Evolutionary conservation across 2,113 vertebrate species (phyloP).

Genomic region (Catharus minimus): DNA sequence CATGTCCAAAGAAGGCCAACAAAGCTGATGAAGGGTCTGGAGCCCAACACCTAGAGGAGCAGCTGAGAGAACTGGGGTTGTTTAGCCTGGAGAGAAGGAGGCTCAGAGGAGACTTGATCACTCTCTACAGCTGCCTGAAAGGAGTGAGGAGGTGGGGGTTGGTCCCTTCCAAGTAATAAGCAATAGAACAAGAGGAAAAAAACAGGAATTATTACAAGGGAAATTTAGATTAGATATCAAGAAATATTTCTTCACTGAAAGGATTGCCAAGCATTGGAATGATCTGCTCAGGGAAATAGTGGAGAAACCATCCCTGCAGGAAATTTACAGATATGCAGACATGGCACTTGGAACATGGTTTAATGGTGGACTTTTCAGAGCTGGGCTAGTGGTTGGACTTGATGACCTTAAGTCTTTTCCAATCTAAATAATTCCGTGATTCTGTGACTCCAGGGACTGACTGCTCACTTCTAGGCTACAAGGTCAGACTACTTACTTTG

Average conservation of each 20-base stretch:
- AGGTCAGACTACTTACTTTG: background rate
- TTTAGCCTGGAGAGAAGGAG: background rate
- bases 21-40: background rate
- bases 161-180: background rate
- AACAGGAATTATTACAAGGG: background rate
- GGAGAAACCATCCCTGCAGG: background rate
- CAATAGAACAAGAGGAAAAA: background rate
- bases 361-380: background rate
- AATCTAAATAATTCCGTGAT: background rate
- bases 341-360: background rate
- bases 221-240: background rate
- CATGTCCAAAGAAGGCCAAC: background rate
- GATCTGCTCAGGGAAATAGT: background rate
- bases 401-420: background rate
- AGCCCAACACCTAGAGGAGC: background rate
- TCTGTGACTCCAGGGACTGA: background rate
- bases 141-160: background rate
- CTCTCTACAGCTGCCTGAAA: background rate
- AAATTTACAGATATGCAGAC: background rate
- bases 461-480: background rate
- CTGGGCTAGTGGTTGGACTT: background rate
- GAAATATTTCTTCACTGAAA: background rate
- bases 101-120: accelerated
- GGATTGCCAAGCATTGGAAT: background rate
- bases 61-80: background rate